Evolutionary conservation across 2,797 vertebrate species (phyloP), one percentile per base, ranked within the genome.

Genomic region (Echeneis naucrates): DNA sequence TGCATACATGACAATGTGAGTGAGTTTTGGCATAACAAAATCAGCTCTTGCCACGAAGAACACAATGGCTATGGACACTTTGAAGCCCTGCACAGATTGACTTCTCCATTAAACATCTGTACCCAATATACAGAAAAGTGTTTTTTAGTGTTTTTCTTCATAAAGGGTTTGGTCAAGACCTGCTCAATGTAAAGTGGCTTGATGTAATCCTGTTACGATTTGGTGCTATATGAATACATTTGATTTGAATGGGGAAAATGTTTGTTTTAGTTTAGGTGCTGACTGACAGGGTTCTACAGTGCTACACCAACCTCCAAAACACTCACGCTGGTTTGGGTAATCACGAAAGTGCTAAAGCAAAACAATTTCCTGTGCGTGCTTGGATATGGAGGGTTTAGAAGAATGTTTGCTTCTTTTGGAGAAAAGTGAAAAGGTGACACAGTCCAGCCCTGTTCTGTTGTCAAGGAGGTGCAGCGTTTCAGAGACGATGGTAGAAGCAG

Each of bases 401-500:
- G 50, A 4, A 8, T 5, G 30, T 71, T 56, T 40, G 51, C 27
- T 68, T 8, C n/a, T 42, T 47, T 55, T 24, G 23, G 8, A 44
- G 26, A 26, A 42, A 37, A 57, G 5, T 32, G 4, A 21, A 59
- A 61, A 55, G 30, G 8, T 2, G 38, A 72, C 68, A 72, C 53
- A 71, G 50, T 10, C 11, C 63, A 70, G 68, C 48, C 48, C 50
- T 35, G 76, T 33, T 71, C 75, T 67, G 42, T 19, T 68, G 72
- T 84, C 72, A 78, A 78, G 58, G 79, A 82, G 77, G 82, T 85
- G 81, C 84, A 88, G 86, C 67, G 75, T 85, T 89, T 90, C 88
- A 85, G 81, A 87, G 84, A 81, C 80, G 81, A 90, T 91, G 89
- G 89, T 84, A 75, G 86, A 91, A 92, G 88, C 91, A 90, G 88